Evolutionary conservation across 2,888 invertebrate species (phyloP).

Genomic region (Pseudoips prasinana): DNA sequence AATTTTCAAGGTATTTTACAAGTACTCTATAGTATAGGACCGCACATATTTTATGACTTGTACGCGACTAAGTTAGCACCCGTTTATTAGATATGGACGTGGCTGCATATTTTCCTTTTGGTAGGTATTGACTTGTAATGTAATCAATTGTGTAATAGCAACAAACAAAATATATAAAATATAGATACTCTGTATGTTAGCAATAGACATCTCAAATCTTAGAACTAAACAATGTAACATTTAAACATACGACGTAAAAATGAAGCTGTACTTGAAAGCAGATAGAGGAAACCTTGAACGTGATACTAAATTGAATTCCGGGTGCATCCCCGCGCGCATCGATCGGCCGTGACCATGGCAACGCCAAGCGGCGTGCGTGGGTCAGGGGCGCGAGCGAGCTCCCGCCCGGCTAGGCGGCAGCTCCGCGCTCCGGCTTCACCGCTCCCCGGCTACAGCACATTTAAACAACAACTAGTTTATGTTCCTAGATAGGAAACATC

Average conservation of each 20-base stretch:
- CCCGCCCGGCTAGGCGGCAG: constrained; percentile 18
- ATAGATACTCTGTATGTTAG: too few species aligned
- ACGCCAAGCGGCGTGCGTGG: constrained; percentile 61
- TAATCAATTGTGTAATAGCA: too few species aligned
- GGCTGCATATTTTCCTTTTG: too few species aligned
- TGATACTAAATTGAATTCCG: constrained; percentile 46
- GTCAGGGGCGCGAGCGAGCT: constrained; percentile 61
- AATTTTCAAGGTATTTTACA: too few species aligned
- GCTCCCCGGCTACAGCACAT: constrained; percentile 14
- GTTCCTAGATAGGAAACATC: not conserved
- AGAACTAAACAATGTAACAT: too few species aligned
- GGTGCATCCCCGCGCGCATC: constrained; percentile 63
- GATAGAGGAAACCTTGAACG: constrained; percentile 37
- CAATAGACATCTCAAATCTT: too few species aligned
- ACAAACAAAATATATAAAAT: too few species aligned
- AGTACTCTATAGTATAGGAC: too few species aligned
- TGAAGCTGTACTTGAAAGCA: constrained; percentile 18
- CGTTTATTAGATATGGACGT: too few species aligned
- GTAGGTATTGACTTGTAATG: too few species aligned
- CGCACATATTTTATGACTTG: too few species aligned
- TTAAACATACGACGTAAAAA: not conserved
- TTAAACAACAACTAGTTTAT: constrained; percentile 14
- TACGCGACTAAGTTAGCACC: too few species aligned
- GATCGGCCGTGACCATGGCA: constrained; percentile 77
- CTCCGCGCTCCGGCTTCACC: constrained; percentile 10